These are phyloP conservation scores for Phylloscopus whistleri DNA, from an alignment of 2,113 vertebrate genomes.

Conservation along the genomic window DNA sequence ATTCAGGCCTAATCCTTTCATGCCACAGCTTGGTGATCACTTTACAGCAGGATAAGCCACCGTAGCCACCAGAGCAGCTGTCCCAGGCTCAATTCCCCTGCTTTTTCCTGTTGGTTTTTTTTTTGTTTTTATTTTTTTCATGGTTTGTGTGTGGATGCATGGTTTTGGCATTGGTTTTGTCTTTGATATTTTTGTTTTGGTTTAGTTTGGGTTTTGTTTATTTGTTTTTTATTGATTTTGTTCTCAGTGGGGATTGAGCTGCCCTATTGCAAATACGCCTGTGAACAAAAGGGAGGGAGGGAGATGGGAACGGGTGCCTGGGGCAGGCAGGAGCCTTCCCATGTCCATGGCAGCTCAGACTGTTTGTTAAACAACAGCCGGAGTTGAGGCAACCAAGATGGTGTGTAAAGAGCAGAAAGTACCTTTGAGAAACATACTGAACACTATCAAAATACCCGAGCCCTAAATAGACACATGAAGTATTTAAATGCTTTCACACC, in stretches of 20 bases:
- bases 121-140: background rate
- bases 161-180: background rate
- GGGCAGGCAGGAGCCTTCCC: slow-evolving; percentile 25
- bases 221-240: background rate
- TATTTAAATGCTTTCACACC: slow-evolving; percentile 62
- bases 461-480: slow-evolving; percentile 53
- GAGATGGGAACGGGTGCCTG: background rate
- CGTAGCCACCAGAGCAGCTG: slow-evolving; percentile 14
- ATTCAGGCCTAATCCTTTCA: background rate
- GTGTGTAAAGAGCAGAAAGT: slow-evolving; percentile 55
- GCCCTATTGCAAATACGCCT: background rate
- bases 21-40: background rate
- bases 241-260: background rate
- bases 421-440: slow-evolving; percentile 52
- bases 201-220: background rate
- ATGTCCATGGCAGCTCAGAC: slow-evolving; percentile 38
- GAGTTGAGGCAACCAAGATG: slow-evolving; percentile 57
- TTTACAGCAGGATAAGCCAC: background rate
- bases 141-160: background rate
- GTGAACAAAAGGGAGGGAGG: slow-evolving; percentile 21
- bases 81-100: background rate
- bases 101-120: background rate
- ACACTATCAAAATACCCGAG: slow-evolving; percentile 44
- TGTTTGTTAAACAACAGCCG: slow-evolving; percentile 61
- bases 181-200: background rate